Evolutionary conservation across 2,888 invertebrate species (phyloP).

Genomic region (Tridacna crocea): DNA sequence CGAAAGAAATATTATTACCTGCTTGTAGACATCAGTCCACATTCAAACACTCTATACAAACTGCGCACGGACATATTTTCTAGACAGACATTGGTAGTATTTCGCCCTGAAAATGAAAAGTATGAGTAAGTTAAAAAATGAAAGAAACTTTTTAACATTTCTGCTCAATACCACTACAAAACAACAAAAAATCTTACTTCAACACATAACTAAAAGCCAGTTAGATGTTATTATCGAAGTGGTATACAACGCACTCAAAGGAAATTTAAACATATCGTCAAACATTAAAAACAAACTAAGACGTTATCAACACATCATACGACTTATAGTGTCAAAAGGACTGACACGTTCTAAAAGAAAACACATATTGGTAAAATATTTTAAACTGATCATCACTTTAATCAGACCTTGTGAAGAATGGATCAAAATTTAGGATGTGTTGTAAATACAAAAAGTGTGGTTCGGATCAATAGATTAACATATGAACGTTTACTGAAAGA

Average conservation of each 20-base stretch:
- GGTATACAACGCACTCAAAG: slow-evolving; percentile 31
- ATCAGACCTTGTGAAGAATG: no score
- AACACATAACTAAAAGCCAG: slow-evolving; percentile 33
- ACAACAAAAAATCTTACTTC: slow-evolving; percentile 36
- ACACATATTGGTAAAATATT: slow-evolving; percentile 27
- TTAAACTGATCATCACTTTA: no score
- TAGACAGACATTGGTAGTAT: slow-evolving; percentile 36
- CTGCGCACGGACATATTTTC: slow-evolving; percentile 42
- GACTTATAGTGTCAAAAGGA: slow-evolving; percentile 31
- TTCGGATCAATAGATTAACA: no score
- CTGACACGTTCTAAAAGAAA: slow-evolving; percentile 23
- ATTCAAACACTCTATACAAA: slow-evolving; percentile 37
- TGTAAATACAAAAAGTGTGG: no score
- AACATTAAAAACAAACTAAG: slow-evolving; percentile 29
- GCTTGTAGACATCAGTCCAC: slow-evolving; percentile 44
- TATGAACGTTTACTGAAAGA: no score
- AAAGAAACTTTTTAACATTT: slow-evolving; percentile 39
- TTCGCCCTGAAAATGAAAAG: slow-evolving; percentile 43
- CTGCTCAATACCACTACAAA: slow-evolving; percentile 32
- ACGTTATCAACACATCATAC: slow-evolving; percentile 33
- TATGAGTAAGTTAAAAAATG: slow-evolving; percentile 42
- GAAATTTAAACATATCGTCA: slow-evolving; percentile 16
- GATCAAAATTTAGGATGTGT: no score
- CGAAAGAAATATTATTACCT: slow-evolving; percentile 46
- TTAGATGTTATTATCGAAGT: slow-evolving; percentile 41